Conservation (phyloP, 1,140 invertebrate genomes). For the Dreissena polymorpha region DNA sequence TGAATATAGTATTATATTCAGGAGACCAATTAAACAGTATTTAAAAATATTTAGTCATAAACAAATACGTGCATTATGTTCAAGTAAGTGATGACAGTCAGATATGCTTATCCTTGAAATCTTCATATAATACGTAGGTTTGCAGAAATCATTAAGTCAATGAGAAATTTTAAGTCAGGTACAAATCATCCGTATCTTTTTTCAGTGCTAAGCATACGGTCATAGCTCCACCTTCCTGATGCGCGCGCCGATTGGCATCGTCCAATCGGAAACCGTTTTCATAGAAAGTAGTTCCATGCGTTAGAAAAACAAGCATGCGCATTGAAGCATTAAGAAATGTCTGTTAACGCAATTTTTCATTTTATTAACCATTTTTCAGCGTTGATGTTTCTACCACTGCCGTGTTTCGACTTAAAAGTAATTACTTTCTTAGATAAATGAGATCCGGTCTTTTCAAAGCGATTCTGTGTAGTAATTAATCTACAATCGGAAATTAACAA, state of each 20-base stretch:
- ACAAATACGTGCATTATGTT: no score
- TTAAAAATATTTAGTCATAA: no score
- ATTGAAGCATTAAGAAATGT: constrained; percentile 38
- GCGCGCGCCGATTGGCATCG: not conserved
- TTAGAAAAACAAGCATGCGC: constrained; percentile 36
- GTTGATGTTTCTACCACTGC: constrained; percentile 35
- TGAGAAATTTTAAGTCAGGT: no score
- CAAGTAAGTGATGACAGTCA: no score
- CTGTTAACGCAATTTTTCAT: constrained; percentile 51
- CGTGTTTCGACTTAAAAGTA: constrained; percentile 47
- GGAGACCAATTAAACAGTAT: no score
- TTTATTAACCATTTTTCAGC: constrained; percentile 46
- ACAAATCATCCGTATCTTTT: no score
- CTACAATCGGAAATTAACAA: constrained; percentile 31
- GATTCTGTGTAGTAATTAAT: constrained; percentile 30
- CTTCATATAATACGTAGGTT: no score
- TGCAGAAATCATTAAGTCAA: no score
- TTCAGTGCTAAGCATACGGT: not conserved
- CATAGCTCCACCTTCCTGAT: not conserved
- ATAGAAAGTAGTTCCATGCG: constrained; percentile 32
- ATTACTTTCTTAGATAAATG: constrained; percentile 47
- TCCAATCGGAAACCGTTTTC: not conserved
- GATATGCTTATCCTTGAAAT: no score
- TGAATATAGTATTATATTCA: no score
- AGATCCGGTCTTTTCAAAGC: constrained; percentile 37